phyloP scores from a whole-genome alignment of 2,113 vertebrate species.

The Notarius lentiginosus region DNA sequence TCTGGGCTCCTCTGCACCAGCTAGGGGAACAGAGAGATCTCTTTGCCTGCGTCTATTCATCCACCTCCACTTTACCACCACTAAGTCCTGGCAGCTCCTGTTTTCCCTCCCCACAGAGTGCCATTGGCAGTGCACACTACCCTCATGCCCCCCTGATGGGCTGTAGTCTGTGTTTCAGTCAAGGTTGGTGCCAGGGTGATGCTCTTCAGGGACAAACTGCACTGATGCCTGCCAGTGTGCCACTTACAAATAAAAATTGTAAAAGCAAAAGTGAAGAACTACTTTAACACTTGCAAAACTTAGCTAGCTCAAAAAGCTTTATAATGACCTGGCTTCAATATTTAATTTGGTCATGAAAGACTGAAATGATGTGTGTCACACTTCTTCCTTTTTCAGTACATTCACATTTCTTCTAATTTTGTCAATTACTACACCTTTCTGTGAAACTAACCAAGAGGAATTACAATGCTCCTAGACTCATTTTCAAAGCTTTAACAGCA shows the following conservation, averaged over 20 bases:
- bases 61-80: conserved; percentile 27
- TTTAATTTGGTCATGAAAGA: background rate
- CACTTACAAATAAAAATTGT: conserved; percentile 4
- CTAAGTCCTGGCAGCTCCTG: conserved; percentile 33
- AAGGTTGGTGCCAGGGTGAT: conserved; percentile 20
- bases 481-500: background rate
- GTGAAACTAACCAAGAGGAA: background rate
- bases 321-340: background rate
- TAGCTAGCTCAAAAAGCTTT: background rate
- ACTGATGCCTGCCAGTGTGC: background rate
- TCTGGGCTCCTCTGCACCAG: conserved; percentile 24
- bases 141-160: conserved; percentile 22
- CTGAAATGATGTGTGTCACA: background rate
- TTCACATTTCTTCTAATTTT: background rate
- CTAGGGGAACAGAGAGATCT: conserved; percentile 34
- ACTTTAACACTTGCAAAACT: background rate
- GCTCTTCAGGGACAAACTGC: background rate
- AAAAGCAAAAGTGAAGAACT: background rate
- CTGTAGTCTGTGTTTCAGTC: conserved; percentile 22
- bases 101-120: conserved; percentile 41
- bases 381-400: background rate
- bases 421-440: background rate
- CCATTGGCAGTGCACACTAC: conserved; percentile 34
- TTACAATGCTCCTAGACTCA: background rate
- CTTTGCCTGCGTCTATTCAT: conserved; percentile 45